Evolutionary conservation across 2,888 invertebrate genomes (phyloP).

Genomic region (Teleogryllus oceanicus): DNA sequence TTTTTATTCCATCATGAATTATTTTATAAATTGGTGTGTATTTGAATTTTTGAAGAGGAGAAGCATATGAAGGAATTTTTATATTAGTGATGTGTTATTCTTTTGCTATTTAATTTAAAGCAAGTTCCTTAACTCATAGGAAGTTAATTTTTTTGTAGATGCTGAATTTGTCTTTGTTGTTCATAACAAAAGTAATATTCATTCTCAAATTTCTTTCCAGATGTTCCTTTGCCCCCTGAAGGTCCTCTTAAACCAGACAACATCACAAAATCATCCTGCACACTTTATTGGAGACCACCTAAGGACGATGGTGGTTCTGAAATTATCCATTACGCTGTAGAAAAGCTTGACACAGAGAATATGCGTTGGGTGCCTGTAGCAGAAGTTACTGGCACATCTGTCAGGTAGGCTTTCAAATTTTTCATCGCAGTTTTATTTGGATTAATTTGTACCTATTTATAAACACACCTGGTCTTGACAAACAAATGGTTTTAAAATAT

Average conservation of each 20-base stretch:
- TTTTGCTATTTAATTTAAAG: neutral
- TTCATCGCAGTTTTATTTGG: too few species aligned
- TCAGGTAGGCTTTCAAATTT: slow-evolving; percentile 46
- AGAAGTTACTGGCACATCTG: slow-evolving; percentile 74
- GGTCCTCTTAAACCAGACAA: slow-evolving; percentile 85
- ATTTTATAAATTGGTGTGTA: too few species aligned
- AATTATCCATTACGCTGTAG: slow-evolving; percentile 86
- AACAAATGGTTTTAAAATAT: too few species aligned
- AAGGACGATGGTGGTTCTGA: slow-evolving; percentile 92
- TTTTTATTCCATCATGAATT: too few species aligned
- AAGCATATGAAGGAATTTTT: too few species aligned
- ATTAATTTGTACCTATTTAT: too few species aligned
- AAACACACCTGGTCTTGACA: too few species aligned
- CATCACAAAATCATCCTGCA: slow-evolving; percentile 82
- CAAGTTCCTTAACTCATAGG: neutral
- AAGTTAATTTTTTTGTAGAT: slow-evolving; percentile 11
- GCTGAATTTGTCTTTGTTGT: slow-evolving; percentile 12
- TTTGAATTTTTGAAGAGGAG: too few species aligned
- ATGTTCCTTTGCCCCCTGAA: slow-evolving; percentile 83
- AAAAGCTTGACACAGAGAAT: slow-evolving; percentile 93
- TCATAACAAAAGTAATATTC: slow-evolving; percentile 31
- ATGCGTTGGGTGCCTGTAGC: slow-evolving; percentile 95
- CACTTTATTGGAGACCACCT: slow-evolving; percentile 82
- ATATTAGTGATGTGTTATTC: too few species aligned
- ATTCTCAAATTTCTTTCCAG: slow-evolving; percentile 45